phyloP scores from a whole-genome alignment of 2,888 invertebrate species.

The Agrypnus murinus region DNA sequence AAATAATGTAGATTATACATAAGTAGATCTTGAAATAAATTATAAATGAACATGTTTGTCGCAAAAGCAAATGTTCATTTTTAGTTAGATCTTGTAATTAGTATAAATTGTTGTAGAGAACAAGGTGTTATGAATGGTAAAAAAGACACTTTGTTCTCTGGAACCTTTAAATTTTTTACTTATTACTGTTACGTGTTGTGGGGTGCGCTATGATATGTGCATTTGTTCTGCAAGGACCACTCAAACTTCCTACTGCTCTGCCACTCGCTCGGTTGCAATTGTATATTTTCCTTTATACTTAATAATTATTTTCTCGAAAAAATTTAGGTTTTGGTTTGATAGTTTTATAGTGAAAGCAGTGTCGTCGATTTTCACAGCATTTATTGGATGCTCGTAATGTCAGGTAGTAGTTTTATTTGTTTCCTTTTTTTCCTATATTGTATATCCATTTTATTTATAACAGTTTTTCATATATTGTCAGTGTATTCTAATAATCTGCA shows the following conservation, averaged over 20 bases:
- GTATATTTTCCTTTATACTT: slow-evolving; percentile 61
- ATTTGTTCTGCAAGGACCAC: slow-evolving; percentile 84
- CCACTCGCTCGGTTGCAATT: slow-evolving; percentile 70
- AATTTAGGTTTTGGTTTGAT: slow-evolving; percentile 48
- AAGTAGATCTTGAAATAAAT: not conserved
- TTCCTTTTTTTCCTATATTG: slow-evolving; percentile 46
- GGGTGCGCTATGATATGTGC: slow-evolving; percentile 71
- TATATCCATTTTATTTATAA: slow-evolving; percentile 59
- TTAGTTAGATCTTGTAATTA: slow-evolving; percentile 22
- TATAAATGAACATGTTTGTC: slow-evolving; percentile 25
- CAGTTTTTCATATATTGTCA: slow-evolving; percentile 52
- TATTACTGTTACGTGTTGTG: slow-evolving; percentile 68
- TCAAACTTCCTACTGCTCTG: slow-evolving; percentile 80
- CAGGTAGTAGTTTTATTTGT: slow-evolving; percentile 62
- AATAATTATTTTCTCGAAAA: slow-evolving; percentile 48
- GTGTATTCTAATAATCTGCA: slow-evolving; percentile 62
- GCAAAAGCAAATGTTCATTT: slow-evolving; percentile 16
- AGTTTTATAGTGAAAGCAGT: slow-evolving; percentile 52
- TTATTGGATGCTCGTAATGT: slow-evolving; percentile 59
- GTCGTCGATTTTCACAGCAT: slow-evolving; percentile 59
- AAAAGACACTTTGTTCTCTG: slow-evolving; percentile 43
- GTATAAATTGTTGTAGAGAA: slow-evolving; percentile 31
- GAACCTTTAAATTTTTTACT: slow-evolving; percentile 48
- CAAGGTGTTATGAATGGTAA: slow-evolving; percentile 23
- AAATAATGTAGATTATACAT: slow-evolving; percentile 15